Evolutionary conservation across 2,888 invertebrate species (phyloP).

Genomic region (Tillus elongatus): DNA sequence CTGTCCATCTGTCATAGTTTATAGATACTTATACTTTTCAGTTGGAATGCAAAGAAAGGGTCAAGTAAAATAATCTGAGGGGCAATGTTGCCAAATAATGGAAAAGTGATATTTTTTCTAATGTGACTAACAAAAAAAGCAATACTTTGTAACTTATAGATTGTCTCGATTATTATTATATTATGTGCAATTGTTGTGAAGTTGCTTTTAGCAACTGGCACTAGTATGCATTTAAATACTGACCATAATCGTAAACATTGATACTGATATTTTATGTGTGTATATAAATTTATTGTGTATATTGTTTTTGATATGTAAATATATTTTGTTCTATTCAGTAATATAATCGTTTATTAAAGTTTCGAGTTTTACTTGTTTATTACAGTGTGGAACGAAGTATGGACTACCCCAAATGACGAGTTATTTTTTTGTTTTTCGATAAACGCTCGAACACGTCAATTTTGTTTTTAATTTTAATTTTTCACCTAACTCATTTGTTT

Average conservation of each 20-base stretch:
- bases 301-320: conserved; percentile 45
- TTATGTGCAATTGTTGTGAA: conserved; percentile 41
- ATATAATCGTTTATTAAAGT: conserved; percentile 42
- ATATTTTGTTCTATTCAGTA: conserved; percentile 45
- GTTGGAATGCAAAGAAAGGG: not conserved
- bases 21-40: conserved; percentile 12
- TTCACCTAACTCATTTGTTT: too few relatives aligned
- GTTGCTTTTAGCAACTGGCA: conserved; percentile 31
- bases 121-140: conserved; percentile 68
- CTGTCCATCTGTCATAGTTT: conserved; percentile 15
- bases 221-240: conserved; percentile 30
- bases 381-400: too few relatives aligned
- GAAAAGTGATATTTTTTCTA: conserved; percentile 58
- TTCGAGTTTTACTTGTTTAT: too few relatives aligned
- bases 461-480: too few relatives aligned
- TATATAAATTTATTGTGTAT: conserved; percentile 44
- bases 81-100: conserved; percentile 15
- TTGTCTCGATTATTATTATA: conserved; percentile 45
- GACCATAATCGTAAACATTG: conserved; percentile 38
- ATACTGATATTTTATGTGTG: conserved; percentile 41
- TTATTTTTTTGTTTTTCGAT: too few relatives aligned
- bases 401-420: too few relatives aligned
- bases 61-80: not conserved
- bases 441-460: too few relatives aligned
- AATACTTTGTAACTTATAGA: conserved; percentile 62